These are phyloP conservation scores for Polyodon spathula DNA, from an alignment of 2,113 vertebrate genomes.

Conservation along the genomic window DNA sequence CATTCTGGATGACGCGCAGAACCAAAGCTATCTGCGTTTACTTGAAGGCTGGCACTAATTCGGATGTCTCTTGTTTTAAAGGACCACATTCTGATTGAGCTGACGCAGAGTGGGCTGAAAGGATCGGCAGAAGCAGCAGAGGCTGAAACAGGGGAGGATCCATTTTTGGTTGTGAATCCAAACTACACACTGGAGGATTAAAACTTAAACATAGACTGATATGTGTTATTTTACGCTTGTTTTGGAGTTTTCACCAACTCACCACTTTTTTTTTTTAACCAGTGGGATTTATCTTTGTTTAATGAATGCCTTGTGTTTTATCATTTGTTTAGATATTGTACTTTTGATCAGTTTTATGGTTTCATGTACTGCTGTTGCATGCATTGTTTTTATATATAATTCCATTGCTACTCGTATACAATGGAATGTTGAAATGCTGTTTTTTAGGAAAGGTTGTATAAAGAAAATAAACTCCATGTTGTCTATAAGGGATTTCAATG, in stretches of 20 bases:
- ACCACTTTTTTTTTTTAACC: not conserved
- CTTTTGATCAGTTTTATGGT: not conserved
- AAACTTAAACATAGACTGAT: constrained; percentile 7
- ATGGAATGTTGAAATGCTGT: not conserved
- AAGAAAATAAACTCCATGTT: not conserved
- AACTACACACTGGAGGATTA: constrained; percentile 91
- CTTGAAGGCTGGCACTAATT: no score
- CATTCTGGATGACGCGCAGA: no score
- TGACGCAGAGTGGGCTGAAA: constrained; percentile 74
- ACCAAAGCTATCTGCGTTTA: no score
- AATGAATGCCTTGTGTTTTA: not conserved
- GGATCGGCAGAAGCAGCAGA: constrained; percentile 53
- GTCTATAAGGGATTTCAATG: not conserved
- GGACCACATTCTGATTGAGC: constrained; percentile 94
- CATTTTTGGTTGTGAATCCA: constrained; percentile 87
- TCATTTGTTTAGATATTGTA: not conserved
- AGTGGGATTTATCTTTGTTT: constrained; percentile 8
- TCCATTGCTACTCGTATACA: no score
- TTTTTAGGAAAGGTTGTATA: not conserved
- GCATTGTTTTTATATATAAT: no score
- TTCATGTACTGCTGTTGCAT: no score
- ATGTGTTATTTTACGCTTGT: not conserved
- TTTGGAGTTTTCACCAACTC: not conserved
- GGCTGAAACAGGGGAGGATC: constrained; percentile 61
- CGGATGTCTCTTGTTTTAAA: constrained; percentile 28